Evolutionary conservation across 1,140 invertebrate species (phyloP), one percentile per base, ranked within the genome.

Genomic region (Camponotus floridanus): DNA sequence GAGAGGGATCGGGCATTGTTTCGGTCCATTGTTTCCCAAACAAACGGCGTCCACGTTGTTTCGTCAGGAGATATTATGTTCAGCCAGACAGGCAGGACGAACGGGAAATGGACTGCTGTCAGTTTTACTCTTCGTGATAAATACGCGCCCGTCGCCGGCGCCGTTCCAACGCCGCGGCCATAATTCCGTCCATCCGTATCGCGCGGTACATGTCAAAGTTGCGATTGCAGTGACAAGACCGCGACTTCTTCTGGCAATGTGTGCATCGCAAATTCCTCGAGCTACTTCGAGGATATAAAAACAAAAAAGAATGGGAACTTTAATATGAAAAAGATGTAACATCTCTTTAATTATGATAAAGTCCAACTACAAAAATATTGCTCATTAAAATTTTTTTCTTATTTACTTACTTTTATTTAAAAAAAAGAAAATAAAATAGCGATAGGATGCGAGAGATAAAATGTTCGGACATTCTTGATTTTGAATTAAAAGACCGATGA

Each of bases 21-120:
- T 94, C 91, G 93, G 92, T 93, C 92, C 92, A 95, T 95, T 95
- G 94, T 95, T 95, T 93, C 91, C 93, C 91, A 94, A 94, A 95
- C 94, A 95, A 95, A 95, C 93, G 94, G 91, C 93, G 93, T 94
- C 93, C 93, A 94, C 93, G 93, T 93, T 93, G 93, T 94, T 94
- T 94, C 94, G 94, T 95, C 93, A 94, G 91, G 91, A 93, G 93
- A 94, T 94, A 93, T 93, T 93, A 94, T 94, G 93, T 94, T 93
- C 93, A 92, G 80, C 86, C 92, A 92, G 93, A 93, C 93, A 93
- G 93, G 87, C 92, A 93, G 93, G 92, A 94, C 93, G 92, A 93
- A 93, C 93, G 92, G 94, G 94, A 94, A 94, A 94, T 94, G 93
- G 94, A 94, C 94, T 92, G 93, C 94, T 95, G 94, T 95, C 94